A percentile compares a stretch with the other conserved stretches of the same genome.
phyloP scores from a whole-genome alignment of 2,113 vertebrate genomes.

The Hyaena hyaena region DNA sequence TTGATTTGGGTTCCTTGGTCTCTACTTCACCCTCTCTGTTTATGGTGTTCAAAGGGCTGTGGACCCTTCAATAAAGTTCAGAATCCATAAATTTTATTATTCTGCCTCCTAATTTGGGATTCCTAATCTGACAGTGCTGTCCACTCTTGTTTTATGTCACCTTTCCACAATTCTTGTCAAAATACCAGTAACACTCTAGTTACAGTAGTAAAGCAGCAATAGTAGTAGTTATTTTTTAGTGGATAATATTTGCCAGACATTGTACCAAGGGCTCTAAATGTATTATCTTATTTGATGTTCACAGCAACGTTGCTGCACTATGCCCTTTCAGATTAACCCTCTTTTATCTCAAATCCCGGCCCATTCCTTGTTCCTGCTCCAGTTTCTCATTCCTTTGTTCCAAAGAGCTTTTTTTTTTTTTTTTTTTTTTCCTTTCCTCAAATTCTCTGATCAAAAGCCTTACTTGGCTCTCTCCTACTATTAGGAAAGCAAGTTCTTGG shows the following conservation, averaged over 20 bases:
- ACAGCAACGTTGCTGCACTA: not conserved
- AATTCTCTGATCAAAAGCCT: not conserved
- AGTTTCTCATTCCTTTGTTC: slow-evolving; percentile 9
- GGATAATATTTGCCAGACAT: not conserved
- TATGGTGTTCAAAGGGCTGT: not conserved
- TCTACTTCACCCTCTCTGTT: not conserved
- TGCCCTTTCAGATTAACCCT: not conserved
- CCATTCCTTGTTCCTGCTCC: not conserved
- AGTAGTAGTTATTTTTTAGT: not conserved
- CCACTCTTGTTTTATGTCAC: not conserved
- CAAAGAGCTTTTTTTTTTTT: not conserved
- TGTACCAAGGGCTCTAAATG: not conserved
- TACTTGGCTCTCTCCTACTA: not conserved
- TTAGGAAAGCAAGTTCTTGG: not conserved
- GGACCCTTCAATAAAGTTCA: not conserved
- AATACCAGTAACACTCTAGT: not conserved
- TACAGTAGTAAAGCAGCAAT: not conserved
- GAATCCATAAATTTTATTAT: not conserved
- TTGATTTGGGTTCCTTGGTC: not conserved
- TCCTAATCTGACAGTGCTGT: not conserved
- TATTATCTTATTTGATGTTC: not conserved
- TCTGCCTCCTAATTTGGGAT: not conserved
- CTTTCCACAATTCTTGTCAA: not conserved
- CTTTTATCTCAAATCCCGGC: not conserved
- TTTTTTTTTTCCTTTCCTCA: not conserved